phyloP scores from a whole-genome alignment of 2,113 vertebrate genomes.

The Macaca mulatta region DNA sequence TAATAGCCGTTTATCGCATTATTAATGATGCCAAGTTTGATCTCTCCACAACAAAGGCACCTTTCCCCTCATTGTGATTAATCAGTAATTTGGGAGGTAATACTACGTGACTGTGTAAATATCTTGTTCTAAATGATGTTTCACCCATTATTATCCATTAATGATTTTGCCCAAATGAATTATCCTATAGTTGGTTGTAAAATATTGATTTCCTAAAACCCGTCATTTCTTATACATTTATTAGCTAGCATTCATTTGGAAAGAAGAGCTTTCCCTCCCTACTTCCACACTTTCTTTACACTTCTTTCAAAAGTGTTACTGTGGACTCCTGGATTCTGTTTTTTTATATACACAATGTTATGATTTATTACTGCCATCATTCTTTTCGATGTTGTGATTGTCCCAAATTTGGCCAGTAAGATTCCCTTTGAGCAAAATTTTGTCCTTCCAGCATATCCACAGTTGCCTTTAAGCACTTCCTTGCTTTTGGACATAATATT shows the following conservation, averaged over 20 bases:
- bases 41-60: conserved; percentile 1
- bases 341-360: neutral
- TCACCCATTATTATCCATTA: conserved; percentile 25
- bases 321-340: neutral
- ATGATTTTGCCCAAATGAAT: conserved; percentile 42
- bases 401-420: neutral
- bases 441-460: neutral
- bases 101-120: conserved; percentile 27
- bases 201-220: conserved; percentile 55
- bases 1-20: neutral
- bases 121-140: conserved; percentile 27
- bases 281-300: neutral
- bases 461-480: neutral
- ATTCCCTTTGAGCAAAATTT: neutral
- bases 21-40: conserved; percentile 42
- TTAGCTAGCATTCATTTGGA: conserved; percentile 17
- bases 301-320: neutral
- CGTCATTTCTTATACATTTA: neutral
- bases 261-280: conserved; percentile 18
- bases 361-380: neutral
- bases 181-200: conserved; percentile 18
- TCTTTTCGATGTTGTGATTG: neutral
- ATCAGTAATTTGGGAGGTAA: conserved; percentile 29
- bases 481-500: conserved; percentile 36
- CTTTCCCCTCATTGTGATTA: conserved; percentile 20